Percentiles rank a stretch among this genome's conserved stretches.
phyloP scores from a whole-genome alignment of 2,888 invertebrate species.

The Hoplodrina ambigua region DNA sequence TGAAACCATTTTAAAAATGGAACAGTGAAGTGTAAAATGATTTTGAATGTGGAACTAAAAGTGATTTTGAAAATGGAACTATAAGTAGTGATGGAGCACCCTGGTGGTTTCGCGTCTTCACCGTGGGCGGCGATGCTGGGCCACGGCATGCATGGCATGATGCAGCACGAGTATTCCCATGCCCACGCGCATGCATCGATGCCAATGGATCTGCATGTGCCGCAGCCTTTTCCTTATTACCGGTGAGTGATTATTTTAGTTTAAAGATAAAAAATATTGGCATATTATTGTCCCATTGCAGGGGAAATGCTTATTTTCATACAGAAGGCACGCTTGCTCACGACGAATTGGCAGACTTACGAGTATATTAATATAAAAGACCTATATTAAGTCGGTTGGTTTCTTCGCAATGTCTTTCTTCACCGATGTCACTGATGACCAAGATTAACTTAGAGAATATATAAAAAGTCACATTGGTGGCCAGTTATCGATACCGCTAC shows the following conservation, averaged over 20 bases:
- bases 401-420: too few relatives aligned
- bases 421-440: too few relatives aligned
- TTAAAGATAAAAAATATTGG: too few relatives aligned
- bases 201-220: constrained; percentile 98
- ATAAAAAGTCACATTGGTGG: too few relatives aligned
- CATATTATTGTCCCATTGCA: too few relatives aligned
- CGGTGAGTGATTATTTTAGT: constrained; percentile 90
- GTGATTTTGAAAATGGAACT: constrained; percentile 67
- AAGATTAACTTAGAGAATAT: too few relatives aligned
- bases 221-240: constrained; percentile 97
- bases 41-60: constrained; percentile 54
- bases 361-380: too few relatives aligned
- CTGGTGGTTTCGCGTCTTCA: constrained; percentile 93
- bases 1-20: constrained; percentile 48
- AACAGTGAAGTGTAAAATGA: constrained; percentile 58
- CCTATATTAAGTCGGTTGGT: too few relatives aligned
- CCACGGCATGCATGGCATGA: constrained; percentile 92
- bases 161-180: constrained; percentile 91
- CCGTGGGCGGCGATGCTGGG: constrained; percentile 95
- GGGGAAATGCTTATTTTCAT: too few relatives aligned
- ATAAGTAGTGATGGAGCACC: constrained; percentile 92
- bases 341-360: too few relatives aligned
- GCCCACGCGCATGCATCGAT: constrained; percentile 92
- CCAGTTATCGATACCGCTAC: too few relatives aligned
- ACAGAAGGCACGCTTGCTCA: too few relatives aligned